Base-by-base conservation (phyloP, 2,113 vertebrate species). In the Ammodramus savannarum region DNA sequence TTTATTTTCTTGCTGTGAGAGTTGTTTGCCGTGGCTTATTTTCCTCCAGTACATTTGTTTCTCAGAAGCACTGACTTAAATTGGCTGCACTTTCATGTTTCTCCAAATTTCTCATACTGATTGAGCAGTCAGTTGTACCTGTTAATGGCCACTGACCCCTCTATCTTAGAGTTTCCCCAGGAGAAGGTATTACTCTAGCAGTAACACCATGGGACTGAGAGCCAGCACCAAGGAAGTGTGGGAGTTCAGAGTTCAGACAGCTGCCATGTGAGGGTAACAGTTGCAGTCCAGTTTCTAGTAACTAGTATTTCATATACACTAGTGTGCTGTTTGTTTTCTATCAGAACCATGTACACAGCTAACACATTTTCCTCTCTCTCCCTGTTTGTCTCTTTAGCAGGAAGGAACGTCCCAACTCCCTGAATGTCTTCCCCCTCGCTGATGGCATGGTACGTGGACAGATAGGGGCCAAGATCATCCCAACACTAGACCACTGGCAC, bases 361-460 rank as follows among this genome's bases (percentile, higher is more conserved):
- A 68, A 97, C 61, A 5, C 7, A 6, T 10, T 74, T 87, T 81
- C 34, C 13, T 39, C 22, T 90, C 59, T n/a, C 79, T 93, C 66
- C 75, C 46, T 89, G 67, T 86, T 89, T 86, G 41, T 90, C 39
- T 52, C 20, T 97, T 90, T 78, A 99, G 99, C 98, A 99, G 99
- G 98, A 99, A 99, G 96, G 99, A 99, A 83, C 99, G 99, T 52
- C 99, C 99, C 29, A 99, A 98, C 55, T 99, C 99, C 87, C 97
- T 99, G 98, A 99, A 98, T 87, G 98, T 99, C 96, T 99, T 98
- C 97, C 98, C 99, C 87, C 98, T 98, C 77, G 95, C 98, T 20
- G 99, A 99, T 96, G 98, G 99, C 97, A 99, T 99, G 99, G 99
- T 99, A 99, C 98, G 99, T 99, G 99, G 98, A 97, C 99, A 98